These are phyloP conservation scores for Hippocampus comes DNA, from an alignment of 2,113 vertebrate genomes.

Conservation along the genomic window DNA sequence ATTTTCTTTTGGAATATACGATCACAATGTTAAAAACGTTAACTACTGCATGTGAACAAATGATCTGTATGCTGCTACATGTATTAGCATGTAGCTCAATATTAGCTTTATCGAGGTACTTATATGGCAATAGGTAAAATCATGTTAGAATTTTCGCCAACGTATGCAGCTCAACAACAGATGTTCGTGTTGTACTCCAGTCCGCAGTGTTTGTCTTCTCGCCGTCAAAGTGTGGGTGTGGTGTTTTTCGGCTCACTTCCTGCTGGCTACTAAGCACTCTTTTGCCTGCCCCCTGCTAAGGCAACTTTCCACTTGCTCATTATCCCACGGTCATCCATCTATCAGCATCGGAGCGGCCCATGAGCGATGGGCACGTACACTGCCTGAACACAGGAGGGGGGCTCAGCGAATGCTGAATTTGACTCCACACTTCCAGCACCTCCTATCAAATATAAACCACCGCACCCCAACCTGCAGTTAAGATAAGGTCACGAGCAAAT, in stretches of 20 bases:
- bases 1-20: no score
- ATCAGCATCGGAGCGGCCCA: conserved; percentile 62
- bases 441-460: conserved; percentile 34
- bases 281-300: conserved; percentile 46
- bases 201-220: conserved; percentile 42
- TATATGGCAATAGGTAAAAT: no score
- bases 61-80: not conserved
- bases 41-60: not conserved
- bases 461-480: conserved; percentile 32
- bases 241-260: conserved; percentile 53
- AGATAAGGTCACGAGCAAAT: conserved; percentile 48
- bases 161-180: conserved; percentile 27
- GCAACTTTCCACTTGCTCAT: conserved; percentile 63
- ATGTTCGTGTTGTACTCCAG: conserved; percentile 33
- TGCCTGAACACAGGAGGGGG: conserved; percentile 51
- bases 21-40: no score
- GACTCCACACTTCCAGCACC: conserved; percentile 34
- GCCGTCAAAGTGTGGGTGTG: conserved; percentile 47
- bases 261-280: conserved; percentile 52
- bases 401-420: conserved; percentile 10
- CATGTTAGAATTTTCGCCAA: not conserved
- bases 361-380: conserved; percentile 67
- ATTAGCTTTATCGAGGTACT: not conserved
- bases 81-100: not conserved
- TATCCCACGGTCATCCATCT: conserved; percentile 70